phyloP scores from a whole-genome alignment of 2,113 vertebrate genomes.

The Arvicanthis niloticus region DNA sequence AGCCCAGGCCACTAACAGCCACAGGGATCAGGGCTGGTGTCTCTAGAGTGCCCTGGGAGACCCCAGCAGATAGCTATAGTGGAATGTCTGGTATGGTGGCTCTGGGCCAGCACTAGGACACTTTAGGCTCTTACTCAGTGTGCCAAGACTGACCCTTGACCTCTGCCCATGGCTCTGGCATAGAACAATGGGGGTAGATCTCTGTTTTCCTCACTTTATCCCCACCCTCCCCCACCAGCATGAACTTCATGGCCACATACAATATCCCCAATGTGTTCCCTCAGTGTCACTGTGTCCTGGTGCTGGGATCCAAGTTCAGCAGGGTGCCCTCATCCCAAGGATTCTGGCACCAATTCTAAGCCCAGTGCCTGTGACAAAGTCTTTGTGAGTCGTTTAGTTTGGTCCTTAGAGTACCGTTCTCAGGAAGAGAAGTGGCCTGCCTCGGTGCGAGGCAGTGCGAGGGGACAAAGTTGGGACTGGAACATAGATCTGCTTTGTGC shows the following conservation, averaged over 20 bases:
- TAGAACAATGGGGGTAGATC: background rate
- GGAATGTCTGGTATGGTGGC: background rate
- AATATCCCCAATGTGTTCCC: background rate
- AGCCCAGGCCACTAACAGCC: background rate
- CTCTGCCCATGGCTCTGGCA: background rate
- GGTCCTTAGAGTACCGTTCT: background rate
- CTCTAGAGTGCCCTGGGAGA: background rate
- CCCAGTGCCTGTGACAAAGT: background rate
- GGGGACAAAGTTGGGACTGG: background rate
- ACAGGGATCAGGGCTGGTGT: background rate
- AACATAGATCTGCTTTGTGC: background rate
- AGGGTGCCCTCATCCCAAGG: background rate
- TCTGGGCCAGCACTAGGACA: background rate
- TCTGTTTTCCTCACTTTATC: background rate
- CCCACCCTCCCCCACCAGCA: background rate
- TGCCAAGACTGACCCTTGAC: background rate
- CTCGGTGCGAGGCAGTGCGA: fast-evolving
- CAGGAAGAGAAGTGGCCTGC: no score
- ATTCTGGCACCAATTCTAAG: background rate
- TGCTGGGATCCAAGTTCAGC: background rate
- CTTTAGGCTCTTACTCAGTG: fast-evolving
- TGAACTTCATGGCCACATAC: background rate
- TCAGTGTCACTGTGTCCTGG: background rate
- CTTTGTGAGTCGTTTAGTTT: background rate
- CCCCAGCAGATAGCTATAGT: background rate